Base-by-base conservation (phyloP, 2,797 vertebrate species). In the Anolis apletophallus region DNA sequence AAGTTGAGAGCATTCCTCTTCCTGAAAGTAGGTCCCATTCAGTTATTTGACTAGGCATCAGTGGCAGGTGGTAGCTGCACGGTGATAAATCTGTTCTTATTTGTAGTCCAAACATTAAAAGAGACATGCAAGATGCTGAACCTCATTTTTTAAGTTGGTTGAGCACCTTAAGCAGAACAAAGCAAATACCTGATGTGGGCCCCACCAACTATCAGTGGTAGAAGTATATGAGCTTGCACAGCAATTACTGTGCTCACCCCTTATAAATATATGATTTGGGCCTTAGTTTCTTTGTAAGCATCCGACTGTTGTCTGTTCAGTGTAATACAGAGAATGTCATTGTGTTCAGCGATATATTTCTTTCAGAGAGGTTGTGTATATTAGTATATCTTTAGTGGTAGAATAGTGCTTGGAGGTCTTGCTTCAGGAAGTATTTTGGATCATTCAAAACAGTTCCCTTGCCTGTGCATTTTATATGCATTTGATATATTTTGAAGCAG, bases 361-460 rank as follows among this genome's bases (percentile, higher is more conserved):
- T 69, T 80, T 87, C 3, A 74, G 59, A 8, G 78, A 75, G 79
- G 82, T 72, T 50, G 59, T n/a, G 1, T 50, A 8, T 69, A 16
- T 80, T 40, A 6, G 72, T n/a, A 40, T 0, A 9, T 36, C 1
- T 54, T 14, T n/a, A 87, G 52, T n/a, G 82, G 84, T 59, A 7
- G 9, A 76, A 71, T 79, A 83, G 14, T 89, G 0, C 1, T 46
- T 57, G 76, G 1, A 72, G 13, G 59, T 1, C 6, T 12, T 8
- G 1, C 75, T 88, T 84, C 23, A 19, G 23, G 61, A 64, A 1
- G 0, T 85, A 29, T 46, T 67, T 87, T 61, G 46, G 32, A 79
- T 29, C 81, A 32, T 69, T 88, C 36, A 89, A 81, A 92, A 59
- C 40, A 46, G 34, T 8, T 68, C 29, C 3, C 29, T 26, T 79